These are phyloP conservation scores for Calcarius ornatus DNA, from an alignment of 2,113 vertebrate genomes.

Conservation along the genomic window DNA sequence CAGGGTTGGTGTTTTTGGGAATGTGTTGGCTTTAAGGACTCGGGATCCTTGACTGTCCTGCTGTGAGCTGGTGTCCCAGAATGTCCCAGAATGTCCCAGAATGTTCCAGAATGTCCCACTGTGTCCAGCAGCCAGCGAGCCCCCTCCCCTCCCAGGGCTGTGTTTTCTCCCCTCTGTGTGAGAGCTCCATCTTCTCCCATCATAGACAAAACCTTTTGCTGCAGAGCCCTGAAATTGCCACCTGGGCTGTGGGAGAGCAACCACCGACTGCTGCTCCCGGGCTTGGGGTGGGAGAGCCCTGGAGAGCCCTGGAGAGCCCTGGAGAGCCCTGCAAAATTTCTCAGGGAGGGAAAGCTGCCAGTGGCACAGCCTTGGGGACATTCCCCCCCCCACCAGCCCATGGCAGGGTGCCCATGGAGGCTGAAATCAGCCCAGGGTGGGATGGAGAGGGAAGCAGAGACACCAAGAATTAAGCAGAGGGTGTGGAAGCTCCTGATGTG, in stretches of 20 bases:
- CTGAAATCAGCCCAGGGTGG: rapidly evolving
- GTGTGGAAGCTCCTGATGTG: rapidly evolving
- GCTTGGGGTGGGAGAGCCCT: background rate
- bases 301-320: rapidly evolving
- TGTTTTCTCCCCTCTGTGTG: background rate
- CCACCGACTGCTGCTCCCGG: rapidly evolving
- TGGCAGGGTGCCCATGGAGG: background rate
- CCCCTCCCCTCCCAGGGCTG: rapidly evolving
- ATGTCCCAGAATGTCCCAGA: rapidly evolving
- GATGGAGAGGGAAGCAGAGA: background rate
- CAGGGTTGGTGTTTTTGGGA: background rate
- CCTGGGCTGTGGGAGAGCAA: background rate
- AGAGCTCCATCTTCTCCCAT: background rate
- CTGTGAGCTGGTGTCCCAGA: rapidly evolving
- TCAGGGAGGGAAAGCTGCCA: background rate
- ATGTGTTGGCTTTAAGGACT: rapidly evolving
- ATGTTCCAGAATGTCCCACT: rapidly evolving
- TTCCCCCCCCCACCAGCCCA: background rate
- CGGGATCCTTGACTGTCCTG: rapidly evolving
- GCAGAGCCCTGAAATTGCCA: background rate
- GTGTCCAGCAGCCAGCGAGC: rapidly evolving
- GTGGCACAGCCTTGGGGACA: background rate
- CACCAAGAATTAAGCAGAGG: rapidly evolving
- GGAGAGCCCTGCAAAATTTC: rapidly evolving
- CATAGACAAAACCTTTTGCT: background rate